Base-by-base conservation (phyloP, 2,113 vertebrate genomes). In the Apteryx mantelli region DNA sequence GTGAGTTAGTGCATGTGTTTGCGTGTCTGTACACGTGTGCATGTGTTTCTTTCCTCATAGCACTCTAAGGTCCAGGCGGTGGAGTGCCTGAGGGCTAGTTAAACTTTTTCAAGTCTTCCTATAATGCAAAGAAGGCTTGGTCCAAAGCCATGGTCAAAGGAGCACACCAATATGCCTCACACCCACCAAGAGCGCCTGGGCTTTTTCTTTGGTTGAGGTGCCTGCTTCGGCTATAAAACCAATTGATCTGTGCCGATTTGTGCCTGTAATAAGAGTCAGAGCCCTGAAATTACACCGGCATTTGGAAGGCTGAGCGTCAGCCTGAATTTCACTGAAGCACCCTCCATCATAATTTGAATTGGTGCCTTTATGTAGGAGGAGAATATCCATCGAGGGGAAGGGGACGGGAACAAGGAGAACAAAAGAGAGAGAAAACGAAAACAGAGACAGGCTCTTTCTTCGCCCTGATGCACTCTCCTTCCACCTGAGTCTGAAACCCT, bases 1-100 rank as follows among this genome's bases (percentile, higher is more conserved):
- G 13, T 28, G 9, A 5, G 30, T 8, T 9, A 22, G 22, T 15
- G 22, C 1, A 0, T 0, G 2, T 0, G 1, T 36, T 74, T 74
- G 18, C 16, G 4, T 0, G 1, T 7, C 52, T 46, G 14, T 34
- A 52, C 11, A 40, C 11, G 13, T 5, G 4, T 48, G 6, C 20
- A 34, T 5, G 11, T 15, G 4, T 36, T 71, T 53, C n/a, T 76
- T 76, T 24, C 21, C 36, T 20, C 32, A 21, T 22, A 56, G 19
- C 20, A 2, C 22, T 55, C 1, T 3, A 15, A 12, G 44, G 9
- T 25, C 3, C 20, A 6, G 7, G 13, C 36, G 36, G 15, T 13
- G n/a, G 2, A 76, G 36, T 2, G 10, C 64, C 20, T 78, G 21
- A 16, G 36, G 11, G 11, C 6, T 82, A 12, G 22, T 85, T 82